A percentile compares a stretch with the other conserved stretches of the same genome.
phyloP scores from a whole-genome alignment of 1,140 invertebrate species.

The Homalodisca vitripennis region DNA sequence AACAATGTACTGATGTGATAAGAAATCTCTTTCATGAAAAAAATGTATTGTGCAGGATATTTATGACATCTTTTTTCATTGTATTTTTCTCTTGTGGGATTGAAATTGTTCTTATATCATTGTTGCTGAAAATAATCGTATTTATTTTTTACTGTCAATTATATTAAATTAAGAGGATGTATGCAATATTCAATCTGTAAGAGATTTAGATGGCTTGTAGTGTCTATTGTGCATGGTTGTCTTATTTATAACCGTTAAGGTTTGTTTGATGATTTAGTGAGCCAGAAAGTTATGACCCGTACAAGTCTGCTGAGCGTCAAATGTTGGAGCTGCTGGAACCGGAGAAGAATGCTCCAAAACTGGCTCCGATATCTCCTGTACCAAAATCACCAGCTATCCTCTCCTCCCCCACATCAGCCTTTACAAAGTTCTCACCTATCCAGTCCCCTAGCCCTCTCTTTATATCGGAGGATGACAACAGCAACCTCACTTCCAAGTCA shows the following conservation, averaged over 20 bases:
- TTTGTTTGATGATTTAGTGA: conserved; percentile 12
- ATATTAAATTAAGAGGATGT: too few species aligned
- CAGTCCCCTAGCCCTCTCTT: conserved; percentile 39
- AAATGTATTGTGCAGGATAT: too few species aligned
- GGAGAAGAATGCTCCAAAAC: conserved; percentile 30
- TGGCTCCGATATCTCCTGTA: neutral
- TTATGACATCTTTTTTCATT: too few species aligned
- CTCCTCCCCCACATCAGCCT: conserved; percentile 51
- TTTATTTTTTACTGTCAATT: too few species aligned
- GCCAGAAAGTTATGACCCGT: conserved; percentile 60
- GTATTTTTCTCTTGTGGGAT: too few species aligned
- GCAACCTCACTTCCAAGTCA: conserved; percentile 23
- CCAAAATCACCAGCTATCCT: conserved; percentile 29
- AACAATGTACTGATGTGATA: too few species aligned
- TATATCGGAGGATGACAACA: conserved; percentile 38
- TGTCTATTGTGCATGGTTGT: neutral
- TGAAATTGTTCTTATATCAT: too few species aligned
- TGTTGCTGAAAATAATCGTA: too few species aligned
- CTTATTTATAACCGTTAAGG: neutral
- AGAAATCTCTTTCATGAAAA: too few species aligned
- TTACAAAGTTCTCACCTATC: conserved; percentile 47
- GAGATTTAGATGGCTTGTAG: too few species aligned
- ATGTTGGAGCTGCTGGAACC: conserved; percentile 62
- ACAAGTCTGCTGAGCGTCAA: conserved; percentile 65
- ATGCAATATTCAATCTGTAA: too few species aligned